phyloP scores from a whole-genome alignment of 1,140 invertebrate genomes.

The Caenorhabditis brenneri region DNA sequence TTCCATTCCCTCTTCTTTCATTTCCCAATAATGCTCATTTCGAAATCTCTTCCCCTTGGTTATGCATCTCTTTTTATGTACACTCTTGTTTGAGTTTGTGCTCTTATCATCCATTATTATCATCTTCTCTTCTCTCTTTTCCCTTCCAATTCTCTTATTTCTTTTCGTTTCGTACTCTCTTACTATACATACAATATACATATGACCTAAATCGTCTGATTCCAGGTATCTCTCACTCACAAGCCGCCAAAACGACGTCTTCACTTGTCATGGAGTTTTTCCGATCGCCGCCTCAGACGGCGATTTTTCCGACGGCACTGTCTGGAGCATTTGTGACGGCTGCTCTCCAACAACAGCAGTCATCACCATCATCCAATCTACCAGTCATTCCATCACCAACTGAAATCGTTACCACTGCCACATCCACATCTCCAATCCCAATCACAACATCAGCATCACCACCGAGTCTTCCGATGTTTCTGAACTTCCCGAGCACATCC shows the following conservation, averaged over 20 bases:
- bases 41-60: not conserved
- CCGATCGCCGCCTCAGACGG: constrained; percentile 18
- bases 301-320: not conserved
- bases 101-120: constrained; percentile 26
- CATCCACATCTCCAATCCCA: constrained; percentile 14
- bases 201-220: not conserved
- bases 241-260: constrained; percentile 5
- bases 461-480: constrained; percentile 2
- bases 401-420: not conserved
- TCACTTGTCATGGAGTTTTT: constrained; percentile 24
- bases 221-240: constrained; percentile 1
- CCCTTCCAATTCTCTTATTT: not conserved
- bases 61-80: constrained; percentile 16
- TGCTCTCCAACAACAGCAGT: constrained; percentile 18
- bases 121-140: not conserved
- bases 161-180: not conserved
- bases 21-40: not conserved
- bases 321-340: not conserved
- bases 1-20: not conserved
- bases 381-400: not conserved
- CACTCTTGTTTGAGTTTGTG: constrained; percentile 32
- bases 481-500: constrained; percentile 14
- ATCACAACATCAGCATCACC: constrained; percentile 5
- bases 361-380: not conserved
- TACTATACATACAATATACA: not conserved